phyloP scores from a whole-genome alignment of 2,888 invertebrate species.

The Phortica okadai region DNA sequence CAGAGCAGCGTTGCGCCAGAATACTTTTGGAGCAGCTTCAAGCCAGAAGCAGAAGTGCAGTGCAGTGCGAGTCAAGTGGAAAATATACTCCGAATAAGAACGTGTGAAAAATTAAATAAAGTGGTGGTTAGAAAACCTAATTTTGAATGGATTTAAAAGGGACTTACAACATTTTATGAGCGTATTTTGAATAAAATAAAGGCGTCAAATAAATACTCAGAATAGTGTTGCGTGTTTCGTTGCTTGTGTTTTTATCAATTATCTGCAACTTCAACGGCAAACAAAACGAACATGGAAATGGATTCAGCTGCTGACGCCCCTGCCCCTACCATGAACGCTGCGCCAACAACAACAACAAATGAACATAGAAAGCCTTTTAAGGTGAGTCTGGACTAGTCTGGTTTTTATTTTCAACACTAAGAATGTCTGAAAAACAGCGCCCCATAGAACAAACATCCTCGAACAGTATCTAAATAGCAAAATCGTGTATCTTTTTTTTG shows the following conservation, averaged over 20 bases:
- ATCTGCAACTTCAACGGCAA: background rate
- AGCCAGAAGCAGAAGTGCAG: no score
- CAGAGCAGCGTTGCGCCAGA: no score
- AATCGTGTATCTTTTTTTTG: background rate
- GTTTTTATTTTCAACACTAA: background rate
- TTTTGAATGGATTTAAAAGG: background rate
- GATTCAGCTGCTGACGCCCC: background rate
- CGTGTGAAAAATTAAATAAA: constrained; percentile 32
- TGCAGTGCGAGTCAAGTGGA: no score
- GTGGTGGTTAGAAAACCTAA: background rate
- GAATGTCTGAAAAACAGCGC: background rate
- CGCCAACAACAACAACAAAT: background rate
- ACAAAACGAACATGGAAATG: background rate
- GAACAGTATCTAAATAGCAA: background rate
- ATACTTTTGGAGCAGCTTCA: no score
- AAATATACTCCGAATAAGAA: background rate
- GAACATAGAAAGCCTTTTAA: constrained; percentile 26
- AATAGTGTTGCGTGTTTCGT: no score
- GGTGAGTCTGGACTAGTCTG: background rate
- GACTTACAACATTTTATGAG: no score
- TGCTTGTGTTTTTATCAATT: background rate
- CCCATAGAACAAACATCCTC: background rate
- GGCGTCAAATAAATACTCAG: no score
- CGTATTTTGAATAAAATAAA: no score
- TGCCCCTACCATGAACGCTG: background rate